Evolutionary conservation across 2,888 invertebrate genomes (phyloP).

Genomic region (Synanthedon andrenaeformis): DNA sequence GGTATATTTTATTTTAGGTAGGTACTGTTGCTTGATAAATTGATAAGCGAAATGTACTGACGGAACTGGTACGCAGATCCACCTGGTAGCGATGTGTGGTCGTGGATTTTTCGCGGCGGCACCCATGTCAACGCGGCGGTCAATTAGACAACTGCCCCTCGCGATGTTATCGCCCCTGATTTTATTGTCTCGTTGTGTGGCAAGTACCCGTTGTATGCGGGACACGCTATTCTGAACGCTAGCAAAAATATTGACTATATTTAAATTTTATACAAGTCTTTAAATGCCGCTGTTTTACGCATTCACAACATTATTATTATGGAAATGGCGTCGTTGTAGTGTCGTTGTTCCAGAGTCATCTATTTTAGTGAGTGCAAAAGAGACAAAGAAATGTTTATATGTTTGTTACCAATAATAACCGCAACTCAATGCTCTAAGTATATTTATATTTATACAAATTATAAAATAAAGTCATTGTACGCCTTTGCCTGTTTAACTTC

Average conservation of each 20-base stretch:
- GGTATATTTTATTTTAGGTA: neutral
- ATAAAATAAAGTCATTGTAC: too few relatives aligned
- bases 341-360: neutral
- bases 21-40: neutral
- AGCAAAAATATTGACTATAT: constrained; percentile 44
- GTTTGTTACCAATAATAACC: too few relatives aligned
- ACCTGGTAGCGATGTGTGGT: constrained; percentile 62
- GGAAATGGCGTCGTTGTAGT: constrained; percentile 19
- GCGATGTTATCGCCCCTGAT: constrained; percentile 37
- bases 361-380: too few relatives aligned
- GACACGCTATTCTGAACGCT: constrained; percentile 50
- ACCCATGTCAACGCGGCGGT: constrained; percentile 55
- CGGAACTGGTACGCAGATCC: constrained; percentile 61
- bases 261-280: constrained; percentile 33
- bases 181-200: constrained; percentile 56
- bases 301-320: constrained; percentile 21
- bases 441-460: too few relatives aligned
- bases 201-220: constrained; percentile 34
- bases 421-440: too few relatives aligned
- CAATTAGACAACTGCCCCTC: constrained; percentile 46
- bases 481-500: too few relatives aligned
- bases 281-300: constrained; percentile 29
- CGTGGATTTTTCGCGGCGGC: constrained; percentile 61
- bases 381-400: too few relatives aligned
- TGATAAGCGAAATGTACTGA: constrained; percentile 27